phyloP scores from a whole-genome alignment of 2,797 vertebrate genomes.

The Acanthurus lineatus region DNA sequence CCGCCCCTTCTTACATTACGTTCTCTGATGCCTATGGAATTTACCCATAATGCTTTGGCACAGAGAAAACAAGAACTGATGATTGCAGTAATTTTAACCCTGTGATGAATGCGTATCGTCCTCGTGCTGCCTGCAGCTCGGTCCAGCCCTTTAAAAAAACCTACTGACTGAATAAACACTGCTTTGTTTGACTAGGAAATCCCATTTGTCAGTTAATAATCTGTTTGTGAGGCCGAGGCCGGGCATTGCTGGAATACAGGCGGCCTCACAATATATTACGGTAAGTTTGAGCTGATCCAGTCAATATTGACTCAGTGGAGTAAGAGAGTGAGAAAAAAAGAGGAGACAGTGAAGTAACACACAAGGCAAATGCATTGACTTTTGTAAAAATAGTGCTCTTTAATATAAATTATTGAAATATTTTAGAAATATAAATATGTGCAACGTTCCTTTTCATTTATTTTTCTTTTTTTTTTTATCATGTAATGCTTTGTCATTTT shows the following conservation, averaged over 20 bases:
- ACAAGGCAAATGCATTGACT: slow-evolving; percentile 80
- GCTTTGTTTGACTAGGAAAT: slow-evolving; percentile 68
- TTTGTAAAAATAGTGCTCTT: slow-evolving; percentile 99
- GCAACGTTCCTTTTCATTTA: slow-evolving; percentile 94
- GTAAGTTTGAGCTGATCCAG: slow-evolving; percentile 46
- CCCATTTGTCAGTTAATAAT: slow-evolving; percentile 67
- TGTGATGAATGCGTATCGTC: slow-evolving; percentile 6
- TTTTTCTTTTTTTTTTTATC: slow-evolving; percentile 77
- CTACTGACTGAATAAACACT: slow-evolving; percentile 50
- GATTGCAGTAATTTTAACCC: slow-evolving; percentile 64
- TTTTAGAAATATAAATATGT: slow-evolving; percentile 99
- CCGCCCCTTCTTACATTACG: slow-evolving; percentile 30
- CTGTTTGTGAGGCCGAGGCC: slow-evolving; percentile 23
- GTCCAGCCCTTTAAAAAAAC: slow-evolving; percentile 4
- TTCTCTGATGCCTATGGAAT: slow-evolving; percentile 63
- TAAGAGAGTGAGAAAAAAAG: slow-evolving; percentile 11
- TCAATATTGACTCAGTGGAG: slow-evolving; percentile 70
- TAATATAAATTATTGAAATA: slow-evolving; percentile 99
- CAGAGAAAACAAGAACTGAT: slow-evolving; percentile 57
- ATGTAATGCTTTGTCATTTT: slow-evolving; percentile 85
- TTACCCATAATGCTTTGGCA: slow-evolving; percentile 63
- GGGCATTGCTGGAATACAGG: slow-evolving; percentile 49
- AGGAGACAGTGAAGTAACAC: slow-evolving; percentile 73
- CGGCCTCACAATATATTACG: slow-evolving; percentile 55
- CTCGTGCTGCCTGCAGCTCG: not conserved